Conservation (phyloP, 2,113 vertebrate genomes). For the Nothobranchius kuhntae region DNA sequence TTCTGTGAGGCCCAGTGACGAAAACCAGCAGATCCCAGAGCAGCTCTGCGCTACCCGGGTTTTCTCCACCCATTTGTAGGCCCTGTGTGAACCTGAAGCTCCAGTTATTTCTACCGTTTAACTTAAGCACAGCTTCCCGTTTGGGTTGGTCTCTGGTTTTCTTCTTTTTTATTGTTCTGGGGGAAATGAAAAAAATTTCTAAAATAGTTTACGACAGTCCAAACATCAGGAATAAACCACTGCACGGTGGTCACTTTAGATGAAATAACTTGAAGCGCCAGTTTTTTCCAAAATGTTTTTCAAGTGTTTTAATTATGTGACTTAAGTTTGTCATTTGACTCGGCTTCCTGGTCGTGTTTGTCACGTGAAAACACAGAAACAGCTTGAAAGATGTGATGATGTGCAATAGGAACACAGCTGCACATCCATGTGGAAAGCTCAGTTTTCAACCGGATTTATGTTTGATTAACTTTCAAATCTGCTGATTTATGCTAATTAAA, state of each 20-base stretch:
- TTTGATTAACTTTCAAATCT: not conserved
- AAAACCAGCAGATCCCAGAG: slow-evolving; percentile 51
- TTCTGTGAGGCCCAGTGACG: slow-evolving; percentile 19
- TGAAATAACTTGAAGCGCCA: slow-evolving; percentile 36
- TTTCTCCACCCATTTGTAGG: slow-evolving; percentile 10
- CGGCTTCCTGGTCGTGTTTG: slow-evolving; percentile 57
- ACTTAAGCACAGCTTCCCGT: slow-evolving; percentile 65
- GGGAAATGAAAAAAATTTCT: not conserved
- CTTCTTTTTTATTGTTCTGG: not conserved
- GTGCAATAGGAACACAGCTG: not conserved
- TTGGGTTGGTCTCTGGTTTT: not conserved
- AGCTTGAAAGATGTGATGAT: slow-evolving; percentile 13
- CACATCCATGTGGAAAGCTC: not conserved
- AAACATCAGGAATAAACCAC: slow-evolving; percentile 68
- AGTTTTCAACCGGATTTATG: not conserved
- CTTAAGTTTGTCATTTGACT: slow-evolving; percentile 44
- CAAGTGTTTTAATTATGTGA: slow-evolving; percentile 43
- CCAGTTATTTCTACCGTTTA: slow-evolving; percentile 30
- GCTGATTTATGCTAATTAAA: not conserved
- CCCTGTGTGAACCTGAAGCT: slow-evolving; percentile 23
- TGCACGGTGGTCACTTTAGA: slow-evolving; percentile 65
- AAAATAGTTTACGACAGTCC: slow-evolving; percentile 59
- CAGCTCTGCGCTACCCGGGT: slow-evolving; percentile 28
- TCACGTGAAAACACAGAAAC: slow-evolving; percentile 1
- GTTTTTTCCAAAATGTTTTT: slow-evolving; percentile 31